A percentile compares a stretch with the other conserved stretches of the same genome.
Evolutionary conservation across 2,797 vertebrate genomes (phyloP).

Genomic region (Sciaenops ocellatus): DNA sequence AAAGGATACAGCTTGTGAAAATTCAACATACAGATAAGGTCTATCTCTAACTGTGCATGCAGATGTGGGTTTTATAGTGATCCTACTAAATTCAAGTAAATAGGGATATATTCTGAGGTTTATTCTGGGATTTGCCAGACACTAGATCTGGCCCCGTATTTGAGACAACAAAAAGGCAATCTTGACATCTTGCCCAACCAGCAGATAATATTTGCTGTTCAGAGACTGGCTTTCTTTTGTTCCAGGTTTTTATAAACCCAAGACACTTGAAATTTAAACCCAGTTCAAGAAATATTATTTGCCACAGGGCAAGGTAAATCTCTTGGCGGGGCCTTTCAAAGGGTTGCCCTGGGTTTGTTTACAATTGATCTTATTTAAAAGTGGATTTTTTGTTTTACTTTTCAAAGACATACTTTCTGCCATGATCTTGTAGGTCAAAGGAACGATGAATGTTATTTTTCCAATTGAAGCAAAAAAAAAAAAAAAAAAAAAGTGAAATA

Average conservation of each 20-base stretch:
- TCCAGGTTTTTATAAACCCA: slow-evolving; percentile 88
- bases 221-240: slow-evolving; percentile 89
- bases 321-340: slow-evolving; percentile 89
- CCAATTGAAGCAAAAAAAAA: slow-evolving; percentile 70
- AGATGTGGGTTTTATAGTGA: slow-evolving; percentile 67
- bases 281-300: slow-evolving; percentile 90
- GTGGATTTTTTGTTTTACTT: slow-evolving; percentile 87
- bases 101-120: slow-evolving; percentile 80
- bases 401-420: slow-evolving; percentile 86
- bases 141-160: slow-evolving; percentile 79
- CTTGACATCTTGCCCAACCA: slow-evolving; percentile 88
- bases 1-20: slow-evolving; percentile 32
- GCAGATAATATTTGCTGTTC: slow-evolving; percentile 89
- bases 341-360: slow-evolving; percentile 90
- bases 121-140: slow-evolving; percentile 85
- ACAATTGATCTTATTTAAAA: slow-evolving; percentile 92
- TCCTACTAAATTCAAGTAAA: slow-evolving; percentile 78
- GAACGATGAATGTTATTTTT: slow-evolving; percentile 81
- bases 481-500: slow-evolving; percentile 74
- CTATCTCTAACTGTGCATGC: slow-evolving; percentile 55
- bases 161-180: slow-evolving; percentile 89
- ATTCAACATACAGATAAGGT: slow-evolving; percentile 44
- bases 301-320: slow-evolving; percentile 91
- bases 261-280: slow-evolving; percentile 92
- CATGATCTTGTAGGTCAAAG: slow-evolving; percentile 85